Base-by-base conservation (phyloP, 2,888 invertebrate genomes). In the Alcis repandata region DNA sequence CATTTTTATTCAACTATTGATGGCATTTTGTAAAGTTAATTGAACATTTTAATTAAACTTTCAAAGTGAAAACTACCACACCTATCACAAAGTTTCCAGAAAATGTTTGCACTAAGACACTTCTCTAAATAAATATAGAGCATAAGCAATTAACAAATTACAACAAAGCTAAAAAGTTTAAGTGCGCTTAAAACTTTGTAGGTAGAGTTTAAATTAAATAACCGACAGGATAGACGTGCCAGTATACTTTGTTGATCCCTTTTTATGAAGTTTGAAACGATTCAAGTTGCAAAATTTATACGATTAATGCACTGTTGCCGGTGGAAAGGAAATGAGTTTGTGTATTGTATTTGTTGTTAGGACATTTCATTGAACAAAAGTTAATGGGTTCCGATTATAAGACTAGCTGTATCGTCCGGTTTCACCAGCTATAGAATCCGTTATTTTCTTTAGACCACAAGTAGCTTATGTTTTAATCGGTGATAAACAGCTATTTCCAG, bases 261-360 rank as follows among this genome's bases (percentile, higher is more conserved):
- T 73, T 72, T 72, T 70, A 22, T 63, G 59, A 11, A 53, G 75
- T 73, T 59, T 22, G 38, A 71, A 65, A 63, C 71, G 33, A 56
- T 56, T 56, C 33, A 62, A 56, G 61, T 62, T 56, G 13, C 22
- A 2, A 41, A 41, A 41, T 41, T 41, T 41, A 41, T 41, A 17
- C 15, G 2, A 41, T 6, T 41, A 41, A 41, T 41, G 1, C n/a
- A 40, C 40, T 40, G 40, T 15, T n/a, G 41, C 3, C 1, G 17
- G 41, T 2, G 17, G 10, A 41, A 41, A 8, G 17, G 41, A 41
- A 41, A 41, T 19, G 17, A 41, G 17, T 41, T 17, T 41, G 10
- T 10, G 41, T 10, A 19, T 41, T 41, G 17, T 19, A 15, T 41
- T 19, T 40, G 40, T 40, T 40, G 27, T 40, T 41, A 41, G 17